A percentile compares a stretch with the other conserved stretches of the same genome.
Evolutionary conservation across 2,113 vertebrate genomes (phyloP).

Genomic region (Xiphorhynchus elegans): DNA sequence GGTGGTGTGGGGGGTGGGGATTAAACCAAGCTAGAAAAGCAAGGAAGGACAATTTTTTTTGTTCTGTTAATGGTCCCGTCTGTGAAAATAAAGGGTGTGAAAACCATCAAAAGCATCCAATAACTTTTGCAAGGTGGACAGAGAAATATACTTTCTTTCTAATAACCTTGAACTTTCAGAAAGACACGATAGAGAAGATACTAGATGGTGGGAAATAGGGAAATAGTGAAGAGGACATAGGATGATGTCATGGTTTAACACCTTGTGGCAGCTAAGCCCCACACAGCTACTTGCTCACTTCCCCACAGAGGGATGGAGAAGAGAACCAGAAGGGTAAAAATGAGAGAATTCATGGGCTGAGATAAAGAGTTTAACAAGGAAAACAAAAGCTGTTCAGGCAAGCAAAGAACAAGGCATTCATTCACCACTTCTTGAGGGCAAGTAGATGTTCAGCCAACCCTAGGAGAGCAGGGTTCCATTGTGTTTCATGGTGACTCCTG

Average conservation of each 20-base stretch:
- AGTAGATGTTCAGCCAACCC: neutral
- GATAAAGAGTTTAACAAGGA: neutral
- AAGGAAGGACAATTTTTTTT: neutral
- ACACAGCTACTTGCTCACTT: rapidly evolving
- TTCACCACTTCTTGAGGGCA: neutral
- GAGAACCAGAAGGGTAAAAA: neutral
- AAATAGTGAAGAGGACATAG: neutral
- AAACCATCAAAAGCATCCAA: conserved; percentile 37
- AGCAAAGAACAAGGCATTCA: neutral
- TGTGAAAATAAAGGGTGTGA: conserved; percentile 52
- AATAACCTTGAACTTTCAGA: conserved; percentile 31
- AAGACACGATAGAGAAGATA: neutral
- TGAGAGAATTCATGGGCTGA: neutral
- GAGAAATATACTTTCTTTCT: neutral
- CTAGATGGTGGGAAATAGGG: neutral
- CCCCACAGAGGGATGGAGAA: neutral
- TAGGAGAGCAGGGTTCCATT: neutral
- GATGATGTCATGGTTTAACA: rapidly evolving
- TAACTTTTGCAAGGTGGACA: neutral
- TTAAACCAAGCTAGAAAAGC: neutral
- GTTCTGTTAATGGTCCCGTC: conserved; percentile 29
- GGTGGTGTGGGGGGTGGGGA: no score
- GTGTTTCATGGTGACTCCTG: rapidly evolving
- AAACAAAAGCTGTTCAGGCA: rapidly evolving
- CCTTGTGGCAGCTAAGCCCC: rapidly evolving